phyloP scores from a whole-genome alignment of 2,113 vertebrate genomes.

The Microcebus jonahi region DNA sequence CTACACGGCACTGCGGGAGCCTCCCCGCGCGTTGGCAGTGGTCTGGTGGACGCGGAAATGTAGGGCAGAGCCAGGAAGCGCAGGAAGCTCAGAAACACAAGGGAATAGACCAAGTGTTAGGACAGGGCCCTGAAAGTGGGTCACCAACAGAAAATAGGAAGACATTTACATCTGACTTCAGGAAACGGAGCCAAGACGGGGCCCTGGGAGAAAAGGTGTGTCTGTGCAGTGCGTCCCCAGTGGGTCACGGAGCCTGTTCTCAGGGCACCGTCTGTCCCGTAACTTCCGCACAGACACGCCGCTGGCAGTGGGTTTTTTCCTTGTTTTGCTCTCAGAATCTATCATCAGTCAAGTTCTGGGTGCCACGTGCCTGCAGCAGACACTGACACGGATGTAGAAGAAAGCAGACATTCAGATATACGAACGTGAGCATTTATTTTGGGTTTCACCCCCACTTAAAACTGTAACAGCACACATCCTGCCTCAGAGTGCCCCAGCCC shows the following conservation, averaged over 20 bases:
- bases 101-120: background rate
- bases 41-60: background rate
- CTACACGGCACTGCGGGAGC: no score
- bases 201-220: background rate
- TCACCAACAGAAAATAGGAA: background rate
- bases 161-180: background rate
- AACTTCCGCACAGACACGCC: background rate
- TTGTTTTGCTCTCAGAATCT: background rate
- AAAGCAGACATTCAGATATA: background rate
- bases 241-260: no score
- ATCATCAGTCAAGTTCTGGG: background rate
- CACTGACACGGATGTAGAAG: background rate
- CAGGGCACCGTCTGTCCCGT: background rate
- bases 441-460: background rate
- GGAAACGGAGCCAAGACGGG: background rate
- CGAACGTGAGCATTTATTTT: background rate
- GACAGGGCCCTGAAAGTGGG: background rate
- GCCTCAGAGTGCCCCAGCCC: background rate
- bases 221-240: background rate
- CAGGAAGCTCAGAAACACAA: background rate
- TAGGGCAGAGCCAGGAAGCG: no score
- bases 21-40: rapidly evolving
- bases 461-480: background rate
- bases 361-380: background rate
- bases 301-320: no score